phyloP scores from a whole-genome alignment of 2,888 invertebrate species.

The Seira sanloemensis region DNA sequence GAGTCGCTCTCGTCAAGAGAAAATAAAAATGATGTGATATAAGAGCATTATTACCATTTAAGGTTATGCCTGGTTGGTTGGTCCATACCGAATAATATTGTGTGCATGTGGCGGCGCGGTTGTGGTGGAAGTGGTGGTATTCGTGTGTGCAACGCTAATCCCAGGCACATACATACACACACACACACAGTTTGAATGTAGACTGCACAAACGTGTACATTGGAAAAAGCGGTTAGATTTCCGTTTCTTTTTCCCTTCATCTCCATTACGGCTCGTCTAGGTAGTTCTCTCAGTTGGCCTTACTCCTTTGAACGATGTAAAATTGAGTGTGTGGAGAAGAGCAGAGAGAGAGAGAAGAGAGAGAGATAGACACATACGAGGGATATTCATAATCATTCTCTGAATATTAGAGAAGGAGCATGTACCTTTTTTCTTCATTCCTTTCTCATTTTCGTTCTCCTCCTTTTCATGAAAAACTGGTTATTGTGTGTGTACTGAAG shows the following conservation, averaged over 20 bases:
- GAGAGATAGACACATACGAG: no score
- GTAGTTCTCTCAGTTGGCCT: not conserved
- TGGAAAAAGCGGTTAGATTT: conserved; percentile 28
- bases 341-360: no score
- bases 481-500: not conserved
- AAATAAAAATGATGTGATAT: not conserved
- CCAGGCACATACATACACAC: conserved; percentile 12
- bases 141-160: not conserved
- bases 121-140: not conserved
- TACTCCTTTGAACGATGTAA: not conserved
- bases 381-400: not conserved
- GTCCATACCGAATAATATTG: not conserved
- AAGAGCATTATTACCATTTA: not conserved
- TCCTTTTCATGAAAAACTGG: not conserved
- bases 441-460: not conserved
- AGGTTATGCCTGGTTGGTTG: not conserved
- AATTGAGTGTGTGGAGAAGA: not conserved
- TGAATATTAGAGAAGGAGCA: not conserved
- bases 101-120: not conserved
- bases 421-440: not conserved
- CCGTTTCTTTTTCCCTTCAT: conserved; percentile 23
- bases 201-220: not conserved
- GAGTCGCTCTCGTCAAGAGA: not conserved
- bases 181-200: not conserved
- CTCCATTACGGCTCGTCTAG: not conserved